phyloP scores from a whole-genome alignment of 2,888 invertebrate species.

The Blera fallax region DNA sequence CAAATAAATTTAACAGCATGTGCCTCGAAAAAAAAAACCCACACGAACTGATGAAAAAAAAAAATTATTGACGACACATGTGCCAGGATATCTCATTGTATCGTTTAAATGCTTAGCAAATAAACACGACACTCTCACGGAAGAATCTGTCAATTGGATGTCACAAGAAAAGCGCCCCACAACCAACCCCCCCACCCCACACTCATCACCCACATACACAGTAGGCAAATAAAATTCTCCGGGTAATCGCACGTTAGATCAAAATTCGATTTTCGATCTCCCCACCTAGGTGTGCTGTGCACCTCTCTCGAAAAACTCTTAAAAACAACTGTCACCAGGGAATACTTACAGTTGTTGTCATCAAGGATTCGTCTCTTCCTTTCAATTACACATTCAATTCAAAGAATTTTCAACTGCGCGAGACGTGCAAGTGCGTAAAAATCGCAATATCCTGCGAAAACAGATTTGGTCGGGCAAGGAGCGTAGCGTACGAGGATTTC shows the following conservation, averaged over 20 bases:
- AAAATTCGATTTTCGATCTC: constrained; percentile 57
- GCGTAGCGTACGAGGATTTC: too few species aligned
- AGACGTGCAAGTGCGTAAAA: constrained; percentile 61
- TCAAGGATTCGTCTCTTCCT: neutral
- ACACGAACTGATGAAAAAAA: neutral
- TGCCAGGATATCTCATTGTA: constrained; percentile 24
- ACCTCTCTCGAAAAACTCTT: constrained; percentile 39
- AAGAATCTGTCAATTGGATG: constrained; percentile 23
- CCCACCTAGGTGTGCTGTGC: neutral
- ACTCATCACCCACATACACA: too few species aligned
- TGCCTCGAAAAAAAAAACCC: neutral
- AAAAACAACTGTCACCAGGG: constrained; percentile 44
- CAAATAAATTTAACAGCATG: constrained; percentile 29
- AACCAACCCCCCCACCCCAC: too few species aligned
- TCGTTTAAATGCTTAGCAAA: constrained; percentile 42
- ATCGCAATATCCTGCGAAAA: constrained; percentile 42
- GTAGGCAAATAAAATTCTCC: constrained; percentile 5
- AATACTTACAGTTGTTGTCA: constrained; percentile 28
- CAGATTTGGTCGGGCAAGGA: neutral
- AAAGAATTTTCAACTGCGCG: neutral
- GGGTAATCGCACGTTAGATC: constrained; percentile 45
- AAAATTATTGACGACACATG: constrained; percentile 24
- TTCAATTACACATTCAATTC: constrained; percentile 28
- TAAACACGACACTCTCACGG: constrained; percentile 26
- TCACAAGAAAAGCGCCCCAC: neutral